phyloP scores from a whole-genome alignment of 2,888 invertebrate genomes.

The Mythimna ferrago region DNA sequence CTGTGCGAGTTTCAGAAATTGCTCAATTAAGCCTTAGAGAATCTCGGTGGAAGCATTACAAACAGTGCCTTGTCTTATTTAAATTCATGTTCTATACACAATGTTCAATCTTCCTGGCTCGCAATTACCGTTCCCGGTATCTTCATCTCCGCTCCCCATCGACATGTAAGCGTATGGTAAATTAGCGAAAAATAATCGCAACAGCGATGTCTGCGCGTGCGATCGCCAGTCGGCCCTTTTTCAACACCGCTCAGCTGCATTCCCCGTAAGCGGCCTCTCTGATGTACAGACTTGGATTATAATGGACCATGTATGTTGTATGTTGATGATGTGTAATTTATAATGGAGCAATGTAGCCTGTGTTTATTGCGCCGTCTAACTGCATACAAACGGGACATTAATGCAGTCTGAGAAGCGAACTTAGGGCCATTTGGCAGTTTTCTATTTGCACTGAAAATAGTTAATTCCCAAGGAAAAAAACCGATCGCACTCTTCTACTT shows the following conservation, averaged over 20 bases:
- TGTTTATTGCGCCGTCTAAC: slow-evolving; percentile 29
- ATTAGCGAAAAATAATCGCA: slow-evolving; percentile 86
- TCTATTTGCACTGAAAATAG: not conserved
- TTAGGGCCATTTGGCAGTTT: not conserved
- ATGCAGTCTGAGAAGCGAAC: not conserved
- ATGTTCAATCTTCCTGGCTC: slow-evolving; percentile 34
- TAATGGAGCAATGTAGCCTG: slow-evolving; percentile 36
- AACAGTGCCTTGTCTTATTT: not conserved
- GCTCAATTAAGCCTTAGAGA: not conserved
- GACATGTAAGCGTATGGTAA: slow-evolving; percentile 78
- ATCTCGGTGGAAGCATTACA: not conserved
- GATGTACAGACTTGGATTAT: slow-evolving; percentile 52
- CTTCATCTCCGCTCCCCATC: slow-evolving; percentile 70
- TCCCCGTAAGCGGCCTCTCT: slow-evolving; percentile 62
- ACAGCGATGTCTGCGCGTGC: slow-evolving; percentile 60
- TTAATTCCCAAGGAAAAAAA: not conserved
- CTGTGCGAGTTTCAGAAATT: not conserved
- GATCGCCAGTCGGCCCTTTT: slow-evolving; percentile 59
- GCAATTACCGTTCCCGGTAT: slow-evolving; percentile 58
- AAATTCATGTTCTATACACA: slow-evolving; percentile 25
- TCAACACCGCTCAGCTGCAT: slow-evolving; percentile 60
- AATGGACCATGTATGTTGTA: slow-evolving; percentile 49
- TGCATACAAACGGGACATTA: slow-evolving; percentile 35
- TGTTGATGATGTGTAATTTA: slow-evolving; percentile 49
- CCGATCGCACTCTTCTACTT: not conserved